Base-by-base conservation (phyloP, 2,888 invertebrate species). In the Junonia oenone region DNA sequence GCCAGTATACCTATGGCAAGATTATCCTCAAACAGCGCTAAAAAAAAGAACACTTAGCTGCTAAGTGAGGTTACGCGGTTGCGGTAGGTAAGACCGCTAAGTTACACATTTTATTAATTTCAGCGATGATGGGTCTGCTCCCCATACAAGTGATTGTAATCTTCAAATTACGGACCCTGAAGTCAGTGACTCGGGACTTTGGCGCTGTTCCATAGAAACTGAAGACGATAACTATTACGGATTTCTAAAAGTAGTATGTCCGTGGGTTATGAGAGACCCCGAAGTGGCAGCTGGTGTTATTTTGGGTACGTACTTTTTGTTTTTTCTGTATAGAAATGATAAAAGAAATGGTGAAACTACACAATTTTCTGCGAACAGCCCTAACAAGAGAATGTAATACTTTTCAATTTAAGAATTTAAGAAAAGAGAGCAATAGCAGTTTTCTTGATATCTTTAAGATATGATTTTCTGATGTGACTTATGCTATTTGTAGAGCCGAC, bases 151-250 rank as follows among this genome's bases (percentile, higher is more conserved):
- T 60, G 71, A 74, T 29, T 90, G 88, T 56, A 78, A 76, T 2
- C 69, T 90, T 11, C 71, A 72, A 2, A 77, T 89, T 55, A 71
- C 68, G 0, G 62, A 72, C 45, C 77, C 80, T 0, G 31, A 59
- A 2, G 45, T 51, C 4, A 15, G 45, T 0, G 84, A 87, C 58
- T 55, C 76, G 11, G 89, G 89, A 0, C 54, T 81, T 15, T 89
- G 89, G 89, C 78, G 89, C 14, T 90, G 89, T 45, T 79, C 73
- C 17, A 59, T 90, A n/a, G 73, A 81, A 26, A 83, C 86, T 0
- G 67, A 67, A 0, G 56, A 58, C 0, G 74, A 76, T 4, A 71
- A 66, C 1, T 73, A 76, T 70, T 85, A 76, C 51, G 87, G 80
- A 1, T 87, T 85, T 73, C 58, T 87, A n/a, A 61, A 58, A 0